These are phyloP conservation scores for Aquatica leii DNA, from an alignment of 2,888 invertebrate genomes.

Conservation along the genomic window DNA sequence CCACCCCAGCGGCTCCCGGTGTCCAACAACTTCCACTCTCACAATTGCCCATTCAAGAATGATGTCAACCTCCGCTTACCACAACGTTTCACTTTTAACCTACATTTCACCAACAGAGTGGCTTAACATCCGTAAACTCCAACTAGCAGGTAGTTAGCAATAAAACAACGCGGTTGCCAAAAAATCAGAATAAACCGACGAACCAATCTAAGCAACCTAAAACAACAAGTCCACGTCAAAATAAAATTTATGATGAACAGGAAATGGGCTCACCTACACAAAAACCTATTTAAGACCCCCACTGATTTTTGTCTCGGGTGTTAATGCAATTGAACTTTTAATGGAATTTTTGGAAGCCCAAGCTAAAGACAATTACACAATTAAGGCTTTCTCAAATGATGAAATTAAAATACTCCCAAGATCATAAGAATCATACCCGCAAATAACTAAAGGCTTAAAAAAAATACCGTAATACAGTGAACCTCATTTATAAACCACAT, in stretches of 20 bases:
- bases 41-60: conserved; percentile 17
- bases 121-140: conserved; percentile 7
- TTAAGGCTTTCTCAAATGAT: conserved; percentile 17
- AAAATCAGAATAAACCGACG: conserved; percentile 2
- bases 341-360: conserved; percentile 18
- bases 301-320: conserved; percentile 20
- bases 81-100: conserved; percentile 16
- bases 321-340: conserved; percentile 20
- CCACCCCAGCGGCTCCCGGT: no score
- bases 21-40: conserved; percentile 13
- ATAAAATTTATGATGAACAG: no score
- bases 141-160: conserved; percentile 19
- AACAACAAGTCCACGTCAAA: conserved; percentile 15
- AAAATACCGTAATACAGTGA: no score
- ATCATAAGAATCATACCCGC: conserved; percentile 19
- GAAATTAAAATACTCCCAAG: conserved; percentile 17
- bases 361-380: conserved; percentile 22
- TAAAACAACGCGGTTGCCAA: no score
- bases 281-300: conserved; percentile 9
- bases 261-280: no score
- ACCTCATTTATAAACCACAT: no score
- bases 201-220: no score
- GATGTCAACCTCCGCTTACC: no score
- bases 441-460: conserved; percentile 17
- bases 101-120: conserved; percentile 8